A percentile compares a stretch with the other conserved stretches of the same genome.
These are phyloP conservation scores for Charanyca ferruginea DNA, from an alignment of 2,888 invertebrate genomes.

Conservation along the genomic window DNA sequence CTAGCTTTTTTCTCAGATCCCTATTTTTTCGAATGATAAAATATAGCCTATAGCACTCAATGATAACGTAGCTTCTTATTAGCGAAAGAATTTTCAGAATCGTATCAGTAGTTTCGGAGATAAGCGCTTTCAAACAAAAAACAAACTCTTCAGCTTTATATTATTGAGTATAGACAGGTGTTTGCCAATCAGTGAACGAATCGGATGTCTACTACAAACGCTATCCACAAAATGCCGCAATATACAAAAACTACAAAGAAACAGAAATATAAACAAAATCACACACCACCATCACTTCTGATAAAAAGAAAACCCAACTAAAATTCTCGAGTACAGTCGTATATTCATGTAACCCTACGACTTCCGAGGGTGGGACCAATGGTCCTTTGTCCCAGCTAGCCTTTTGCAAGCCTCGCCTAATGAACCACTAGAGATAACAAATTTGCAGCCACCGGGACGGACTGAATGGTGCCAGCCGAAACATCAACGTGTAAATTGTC, in stretches of 20 bases:
- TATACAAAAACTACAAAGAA: neutral
- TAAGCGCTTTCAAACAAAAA: too few species aligned
- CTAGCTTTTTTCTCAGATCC: too few species aligned
- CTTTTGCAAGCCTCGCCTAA: conserved; percentile 75
- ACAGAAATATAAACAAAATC: neutral
- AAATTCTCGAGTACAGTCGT: conserved; percentile 29
- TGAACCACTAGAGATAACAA: conserved; percentile 81
- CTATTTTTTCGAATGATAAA: too few species aligned
- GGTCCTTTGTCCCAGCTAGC: conserved; percentile 64
- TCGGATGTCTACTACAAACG: neutral
- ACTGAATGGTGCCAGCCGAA: conserved; percentile 40
- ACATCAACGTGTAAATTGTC: conserved; percentile 39
- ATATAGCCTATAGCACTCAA: too few species aligned
- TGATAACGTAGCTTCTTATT: too few species aligned
- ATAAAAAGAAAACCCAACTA: conserved; percentile 17
- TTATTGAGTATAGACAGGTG: too few species aligned
- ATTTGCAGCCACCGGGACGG: conserved; percentile 58
- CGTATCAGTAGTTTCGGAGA: too few species aligned
- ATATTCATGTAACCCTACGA: conserved; percentile 59
- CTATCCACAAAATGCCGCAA: conserved; percentile 4
- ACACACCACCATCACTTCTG: neutral
- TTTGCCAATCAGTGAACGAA: neutral
- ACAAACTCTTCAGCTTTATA: too few species aligned
- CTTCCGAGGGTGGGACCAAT: conserved; percentile 60
- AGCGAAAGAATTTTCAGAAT: too few species aligned